phyloP scores from a whole-genome alignment of 2,888 invertebrate species.

The Caenorhabditis macrosperma region DNA sequence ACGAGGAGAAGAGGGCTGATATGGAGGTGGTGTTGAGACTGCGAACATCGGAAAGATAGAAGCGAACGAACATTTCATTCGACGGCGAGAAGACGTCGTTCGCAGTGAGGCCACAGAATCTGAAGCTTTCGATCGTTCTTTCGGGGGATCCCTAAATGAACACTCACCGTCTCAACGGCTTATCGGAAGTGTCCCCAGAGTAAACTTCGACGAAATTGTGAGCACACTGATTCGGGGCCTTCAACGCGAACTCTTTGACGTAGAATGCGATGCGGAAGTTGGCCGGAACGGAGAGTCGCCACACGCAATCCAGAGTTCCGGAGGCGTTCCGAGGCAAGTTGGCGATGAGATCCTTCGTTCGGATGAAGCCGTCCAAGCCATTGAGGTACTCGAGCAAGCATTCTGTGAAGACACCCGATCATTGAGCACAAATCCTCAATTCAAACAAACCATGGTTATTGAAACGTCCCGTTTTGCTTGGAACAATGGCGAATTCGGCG shows the following conservation, averaged over 20 bases:
- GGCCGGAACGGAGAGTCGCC: constrained; percentile 68
- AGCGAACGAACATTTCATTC: constrained; percentile 65
- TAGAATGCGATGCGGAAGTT: constrained; percentile 70
- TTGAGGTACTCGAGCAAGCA: constrained; percentile 69
- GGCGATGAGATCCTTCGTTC: constrained; percentile 54
- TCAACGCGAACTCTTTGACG: constrained; percentile 74
- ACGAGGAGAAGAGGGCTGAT: constrained; percentile 64
- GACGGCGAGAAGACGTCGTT: constrained; percentile 65
- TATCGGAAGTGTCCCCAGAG: constrained; percentile 72
- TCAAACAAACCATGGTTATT: constrained; percentile 52
- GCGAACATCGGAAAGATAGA: constrained; percentile 62
- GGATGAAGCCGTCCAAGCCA: constrained; percentile 71
- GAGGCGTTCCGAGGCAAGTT: constrained; percentile 55
- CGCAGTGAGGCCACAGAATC: constrained; percentile 71
- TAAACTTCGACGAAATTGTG: constrained; percentile 78
- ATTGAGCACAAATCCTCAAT: too few relatives aligned
- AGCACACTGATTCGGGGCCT: constrained; percentile 77
- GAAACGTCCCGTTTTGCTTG: constrained; percentile 34
- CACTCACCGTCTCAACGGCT: constrained; percentile 66
- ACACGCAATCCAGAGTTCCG: constrained; percentile 74
- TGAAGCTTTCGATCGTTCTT: too few relatives aligned
- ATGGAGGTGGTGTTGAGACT: constrained; percentile 60
- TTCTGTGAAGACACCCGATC: too few relatives aligned
- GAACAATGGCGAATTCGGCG: constrained; percentile 80
- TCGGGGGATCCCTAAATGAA: not conserved